These are phyloP conservation scores for Neogobius melanostomus DNA, from an alignment of 2,113 vertebrate species.

Conservation along the genomic window DNA sequence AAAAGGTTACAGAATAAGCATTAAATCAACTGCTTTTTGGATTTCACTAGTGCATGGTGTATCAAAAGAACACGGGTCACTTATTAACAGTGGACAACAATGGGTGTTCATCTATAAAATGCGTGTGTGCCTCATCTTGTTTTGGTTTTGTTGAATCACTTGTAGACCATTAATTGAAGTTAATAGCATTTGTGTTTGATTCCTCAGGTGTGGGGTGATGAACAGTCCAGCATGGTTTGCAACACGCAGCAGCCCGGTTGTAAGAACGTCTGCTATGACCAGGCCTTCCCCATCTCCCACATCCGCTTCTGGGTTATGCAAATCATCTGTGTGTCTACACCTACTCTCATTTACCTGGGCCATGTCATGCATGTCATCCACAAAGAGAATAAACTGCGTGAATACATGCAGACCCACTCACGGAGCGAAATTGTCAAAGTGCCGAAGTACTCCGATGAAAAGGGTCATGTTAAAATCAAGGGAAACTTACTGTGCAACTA, in stretches of 20 bases:
- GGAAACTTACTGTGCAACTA: slow-evolving; percentile 90
- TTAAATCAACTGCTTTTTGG: no score
- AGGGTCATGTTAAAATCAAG: slow-evolving; percentile 82
- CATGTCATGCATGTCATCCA: slow-evolving; percentile 89
- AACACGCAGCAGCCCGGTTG: slow-evolving; percentile 96
- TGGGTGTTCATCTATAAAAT: neutral
- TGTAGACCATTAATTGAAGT: neutral
- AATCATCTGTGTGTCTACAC: slow-evolving; percentile 92
- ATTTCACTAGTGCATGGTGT: no score
- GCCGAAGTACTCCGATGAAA: slow-evolving; percentile 78
- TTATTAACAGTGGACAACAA: neutral
- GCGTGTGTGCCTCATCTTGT: neutral
- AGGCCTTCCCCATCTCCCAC: slow-evolving; percentile 95
- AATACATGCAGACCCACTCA: slow-evolving; percentile 40
- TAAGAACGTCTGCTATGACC: slow-evolving; percentile 94
- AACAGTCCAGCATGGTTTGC: slow-evolving; percentile 91
- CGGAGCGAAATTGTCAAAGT: slow-evolving; percentile 47
- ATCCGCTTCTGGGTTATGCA: slow-evolving; percentile 96
- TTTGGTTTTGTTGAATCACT: neutral
- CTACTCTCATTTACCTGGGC: slow-evolving; percentile 90
- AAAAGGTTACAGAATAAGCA: no score
- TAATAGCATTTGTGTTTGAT: neutral
- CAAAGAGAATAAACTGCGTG: slow-evolving; percentile 86
- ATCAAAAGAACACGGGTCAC: no score
- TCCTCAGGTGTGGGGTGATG: slow-evolving; percentile 79